A percentile compares a stretch with the other conserved stretches of the same genome.
phyloP scores from a whole-genome alignment of 2,113 vertebrate genomes.

The Galbula dea region DNA sequence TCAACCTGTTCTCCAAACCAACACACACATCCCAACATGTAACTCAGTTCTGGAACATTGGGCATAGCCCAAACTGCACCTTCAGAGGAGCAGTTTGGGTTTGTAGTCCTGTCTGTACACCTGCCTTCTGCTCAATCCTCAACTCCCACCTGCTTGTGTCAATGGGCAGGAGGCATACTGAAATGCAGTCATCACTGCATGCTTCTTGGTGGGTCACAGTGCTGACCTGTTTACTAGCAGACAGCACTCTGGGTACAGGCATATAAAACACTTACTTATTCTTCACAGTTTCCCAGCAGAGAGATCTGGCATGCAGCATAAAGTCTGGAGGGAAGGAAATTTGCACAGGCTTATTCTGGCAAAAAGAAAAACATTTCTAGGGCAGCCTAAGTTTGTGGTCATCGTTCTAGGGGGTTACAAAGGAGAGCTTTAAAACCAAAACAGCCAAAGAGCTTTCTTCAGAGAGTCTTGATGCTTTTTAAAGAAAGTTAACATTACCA shows the following conservation, averaged over 20 bases:
- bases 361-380: background rate
- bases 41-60: fast-evolving
- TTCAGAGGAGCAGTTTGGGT: background rate
- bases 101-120: background rate
- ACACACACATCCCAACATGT: background rate
- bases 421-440: background rate
- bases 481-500: background rate
- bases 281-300: background rate
- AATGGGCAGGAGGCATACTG: background rate
- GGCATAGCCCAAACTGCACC: fast-evolving
- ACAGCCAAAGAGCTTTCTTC: background rate
- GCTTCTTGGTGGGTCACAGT: background rate
- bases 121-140: fast-evolving
- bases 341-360: background rate
- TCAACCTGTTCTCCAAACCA: background rate
- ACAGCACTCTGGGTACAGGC: fast-evolving
- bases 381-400: background rate
- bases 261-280: background rate
- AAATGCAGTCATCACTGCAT: background rate
- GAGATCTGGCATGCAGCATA: background rate
- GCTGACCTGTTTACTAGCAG: background rate
- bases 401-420: background rate
- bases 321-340: background rate
- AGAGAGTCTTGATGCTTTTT: background rate
- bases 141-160: background rate